Evolutionary conservation across 2,888 invertebrate species (phyloP).

Genomic region (Chelonus formosanus): DNA sequence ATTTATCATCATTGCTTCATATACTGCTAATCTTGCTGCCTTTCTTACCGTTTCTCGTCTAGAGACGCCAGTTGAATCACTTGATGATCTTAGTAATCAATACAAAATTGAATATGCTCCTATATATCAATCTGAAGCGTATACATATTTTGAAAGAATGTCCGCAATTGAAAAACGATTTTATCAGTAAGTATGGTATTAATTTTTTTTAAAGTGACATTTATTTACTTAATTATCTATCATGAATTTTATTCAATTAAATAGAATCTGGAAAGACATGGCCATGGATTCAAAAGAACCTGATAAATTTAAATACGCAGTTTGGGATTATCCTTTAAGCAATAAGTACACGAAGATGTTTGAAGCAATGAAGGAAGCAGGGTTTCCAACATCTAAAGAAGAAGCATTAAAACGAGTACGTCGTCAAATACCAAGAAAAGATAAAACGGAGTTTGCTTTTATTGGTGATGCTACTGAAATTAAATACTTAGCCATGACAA

Average conservation of each 20-base stretch:
- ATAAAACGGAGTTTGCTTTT: slow-evolving; percentile 85
- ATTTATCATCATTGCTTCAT: slow-evolving; percentile 98
- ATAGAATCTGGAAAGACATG: slow-evolving; percentile 97
- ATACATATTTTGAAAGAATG: slow-evolving; percentile 96
- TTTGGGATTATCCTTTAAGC: slow-evolving; percentile 99
- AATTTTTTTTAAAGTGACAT: background rate
- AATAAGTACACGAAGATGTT: slow-evolving; percentile 99
- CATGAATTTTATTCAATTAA: background rate
- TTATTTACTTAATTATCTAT: slow-evolving; percentile 3
- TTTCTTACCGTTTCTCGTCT: slow-evolving; percentile 93
- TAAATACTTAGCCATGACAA: slow-evolving; percentile 79
- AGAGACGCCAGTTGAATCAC: slow-evolving; percentile 90
- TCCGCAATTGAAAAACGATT: slow-evolving; percentile 93
- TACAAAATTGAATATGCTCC: slow-evolving; percentile 97
- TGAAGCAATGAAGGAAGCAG: slow-evolving; percentile 90
- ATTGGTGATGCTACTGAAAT: slow-evolving; percentile 95
- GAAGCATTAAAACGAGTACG: slow-evolving; percentile 80
- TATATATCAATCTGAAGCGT: slow-evolving; percentile 84
- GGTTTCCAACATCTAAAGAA: slow-evolving; percentile 79
- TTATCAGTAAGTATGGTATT: slow-evolving; percentile 78
- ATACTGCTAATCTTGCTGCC: slow-evolving; percentile 97
- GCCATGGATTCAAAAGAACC: slow-evolving; percentile 89
- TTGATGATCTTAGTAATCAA: slow-evolving; percentile 94
- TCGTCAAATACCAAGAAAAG: slow-evolving; percentile 70
- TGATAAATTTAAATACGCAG: slow-evolving; percentile 92